A percentile compares a stretch with the other conserved stretches of the same genome.
These are phyloP conservation scores for Chionomys nivalis DNA, from an alignment of 2,113 vertebrate species.

Conservation along the genomic window DNA sequence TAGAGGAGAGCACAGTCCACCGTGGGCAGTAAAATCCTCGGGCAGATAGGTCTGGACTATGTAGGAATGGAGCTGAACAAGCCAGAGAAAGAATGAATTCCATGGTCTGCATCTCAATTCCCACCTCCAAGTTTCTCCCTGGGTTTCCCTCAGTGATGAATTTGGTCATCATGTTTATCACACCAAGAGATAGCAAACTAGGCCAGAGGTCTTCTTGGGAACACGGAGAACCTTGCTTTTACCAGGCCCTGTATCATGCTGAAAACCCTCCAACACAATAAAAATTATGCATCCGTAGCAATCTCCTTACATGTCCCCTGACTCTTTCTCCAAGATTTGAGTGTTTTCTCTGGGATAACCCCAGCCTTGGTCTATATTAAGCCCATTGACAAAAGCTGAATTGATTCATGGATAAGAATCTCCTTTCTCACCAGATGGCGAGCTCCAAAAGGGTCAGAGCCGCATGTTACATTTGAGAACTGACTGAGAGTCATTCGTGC, in stretches of 20 bases:
- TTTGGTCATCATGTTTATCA: background rate
- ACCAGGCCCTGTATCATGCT: background rate
- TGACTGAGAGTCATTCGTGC: background rate
- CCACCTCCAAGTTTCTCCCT: background rate
- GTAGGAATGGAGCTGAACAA: background rate
- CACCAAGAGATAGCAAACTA: background rate
- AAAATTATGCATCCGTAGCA: background rate
- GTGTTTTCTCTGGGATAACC: background rate
- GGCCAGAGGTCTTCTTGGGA: background rate
- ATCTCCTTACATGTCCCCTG: background rate
- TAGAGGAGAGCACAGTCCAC: background rate
- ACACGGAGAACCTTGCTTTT: background rate
- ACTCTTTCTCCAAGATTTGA: background rate
- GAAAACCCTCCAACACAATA: background rate
- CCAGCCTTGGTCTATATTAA: background rate
- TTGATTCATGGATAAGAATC: background rate
- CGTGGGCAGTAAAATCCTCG: rapidly evolving
- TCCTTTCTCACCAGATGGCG: background rate
- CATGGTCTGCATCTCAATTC: background rate
- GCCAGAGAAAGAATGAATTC: background rate
- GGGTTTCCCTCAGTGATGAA: background rate
- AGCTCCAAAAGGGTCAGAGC: background rate
- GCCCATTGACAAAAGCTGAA: background rate
- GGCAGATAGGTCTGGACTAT: background rate
- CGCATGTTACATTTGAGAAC: background rate